phyloP scores from a whole-genome alignment of 2,113 vertebrate genomes.

The Odontesthes bonariensis region DNA sequence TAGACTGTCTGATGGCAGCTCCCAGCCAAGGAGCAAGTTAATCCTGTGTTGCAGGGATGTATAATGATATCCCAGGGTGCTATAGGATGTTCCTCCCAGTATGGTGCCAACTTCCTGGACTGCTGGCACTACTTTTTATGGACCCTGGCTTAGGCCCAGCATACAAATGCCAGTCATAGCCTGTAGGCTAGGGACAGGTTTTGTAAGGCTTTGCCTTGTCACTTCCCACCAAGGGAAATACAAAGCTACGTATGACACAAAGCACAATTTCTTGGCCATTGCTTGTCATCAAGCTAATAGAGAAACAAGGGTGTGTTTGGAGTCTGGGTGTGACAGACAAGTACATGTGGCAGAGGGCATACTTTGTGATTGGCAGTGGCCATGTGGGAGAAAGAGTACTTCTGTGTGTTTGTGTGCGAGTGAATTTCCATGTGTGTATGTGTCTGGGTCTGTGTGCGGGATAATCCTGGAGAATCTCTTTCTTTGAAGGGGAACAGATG shows the following conservation, averaged over 20 bases:
- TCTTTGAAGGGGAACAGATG: slow-evolving; percentile 98
- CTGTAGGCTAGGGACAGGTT: slow-evolving; percentile 81
- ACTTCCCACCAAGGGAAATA: slow-evolving; percentile 87
- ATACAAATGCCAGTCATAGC: slow-evolving; percentile 65
- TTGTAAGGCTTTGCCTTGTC: slow-evolving; percentile 83
- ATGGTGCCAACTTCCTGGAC: slow-evolving; percentile 78
- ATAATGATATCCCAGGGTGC: slow-evolving; percentile 85
- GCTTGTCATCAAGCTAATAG: slow-evolving; percentile 82
- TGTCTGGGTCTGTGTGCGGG: slow-evolving; percentile 79
- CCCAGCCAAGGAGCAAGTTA: slow-evolving; percentile 73
- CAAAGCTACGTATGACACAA: slow-evolving; percentile 87
- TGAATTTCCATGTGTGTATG: slow-evolving; percentile 65
- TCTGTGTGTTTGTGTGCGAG: slow-evolving; percentile 56
- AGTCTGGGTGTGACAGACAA: slow-evolving; percentile 55
- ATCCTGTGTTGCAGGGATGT: slow-evolving; percentile 83
- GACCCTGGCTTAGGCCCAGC: slow-evolving; percentile 73
- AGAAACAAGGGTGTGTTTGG: slow-evolving; percentile 73
- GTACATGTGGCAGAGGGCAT: slow-evolving; percentile 83
- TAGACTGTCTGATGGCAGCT: slow-evolving; percentile 60
- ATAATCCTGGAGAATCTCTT: slow-evolving; percentile 94
- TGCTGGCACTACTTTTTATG: slow-evolving; percentile 63
- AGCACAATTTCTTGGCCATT: slow-evolving; percentile 89
- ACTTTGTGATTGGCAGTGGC: slow-evolving; percentile 86
- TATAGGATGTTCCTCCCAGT: slow-evolving; percentile 78
- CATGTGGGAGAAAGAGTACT: slow-evolving; percentile 76